These are phyloP conservation scores for Margarornis squamiger DNA, from an alignment of 2,797 vertebrate species.

Conservation along the genomic window DNA sequence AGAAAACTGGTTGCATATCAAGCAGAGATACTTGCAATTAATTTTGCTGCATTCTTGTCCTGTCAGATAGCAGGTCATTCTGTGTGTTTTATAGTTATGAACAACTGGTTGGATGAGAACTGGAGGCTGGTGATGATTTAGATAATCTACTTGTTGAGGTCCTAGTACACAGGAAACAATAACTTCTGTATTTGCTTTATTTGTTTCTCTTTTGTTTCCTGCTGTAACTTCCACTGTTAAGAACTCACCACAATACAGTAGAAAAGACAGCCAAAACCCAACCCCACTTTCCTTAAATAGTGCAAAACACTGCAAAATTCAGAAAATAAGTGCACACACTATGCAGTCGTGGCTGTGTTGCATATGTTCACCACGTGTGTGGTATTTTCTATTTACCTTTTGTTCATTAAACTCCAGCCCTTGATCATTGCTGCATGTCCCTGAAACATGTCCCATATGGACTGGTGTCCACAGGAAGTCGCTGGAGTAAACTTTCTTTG, in stretches of 20 bases:
- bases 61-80: neutral
- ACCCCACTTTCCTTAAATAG: neutral
- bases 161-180: neutral
- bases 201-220: neutral
- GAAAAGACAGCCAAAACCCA: neutral
- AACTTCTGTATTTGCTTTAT: neutral
- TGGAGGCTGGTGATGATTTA: neutral
- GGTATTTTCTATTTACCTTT: slow-evolving; percentile 4
- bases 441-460: neutral
- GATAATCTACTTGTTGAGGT: neutral
- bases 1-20: neutral
- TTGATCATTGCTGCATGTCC: neutral
- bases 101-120: neutral
- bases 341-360: neutral
- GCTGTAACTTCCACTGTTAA: neutral
- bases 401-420: neutral
- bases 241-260: neutral
- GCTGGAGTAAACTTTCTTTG: neutral
- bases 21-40: neutral
- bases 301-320: neutral
- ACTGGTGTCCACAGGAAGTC: neutral
- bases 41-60: neutral
- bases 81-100: neutral
- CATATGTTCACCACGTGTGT: neutral
- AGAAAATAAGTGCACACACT: neutral